Conservation (phyloP, 2,797 vertebrate species). For the Girardinus metallicus region DNA sequence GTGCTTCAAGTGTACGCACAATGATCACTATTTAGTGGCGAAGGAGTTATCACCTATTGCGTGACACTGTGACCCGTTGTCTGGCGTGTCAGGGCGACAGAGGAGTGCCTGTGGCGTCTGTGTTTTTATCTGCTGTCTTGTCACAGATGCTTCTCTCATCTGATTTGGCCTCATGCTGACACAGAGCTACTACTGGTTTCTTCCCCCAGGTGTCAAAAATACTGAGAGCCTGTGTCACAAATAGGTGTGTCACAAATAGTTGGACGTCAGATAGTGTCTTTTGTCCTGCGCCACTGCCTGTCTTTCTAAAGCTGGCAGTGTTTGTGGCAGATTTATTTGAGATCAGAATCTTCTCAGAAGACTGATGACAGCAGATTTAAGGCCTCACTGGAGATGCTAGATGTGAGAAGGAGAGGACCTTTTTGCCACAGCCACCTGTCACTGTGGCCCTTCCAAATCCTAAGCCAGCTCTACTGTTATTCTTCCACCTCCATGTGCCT, state of each 20-base stretch:
- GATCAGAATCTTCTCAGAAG: not conserved
- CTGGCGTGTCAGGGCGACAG: slow-evolving; percentile 49
- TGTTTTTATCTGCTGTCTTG: slow-evolving; percentile 65
- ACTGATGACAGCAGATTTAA: not conserved
- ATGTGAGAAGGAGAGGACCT: not conserved
- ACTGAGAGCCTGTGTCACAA: slow-evolving; percentile 26
- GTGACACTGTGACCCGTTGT: slow-evolving; percentile 60
- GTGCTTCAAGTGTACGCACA: slow-evolving; percentile 1
- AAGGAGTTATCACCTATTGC: slow-evolving; percentile 52
- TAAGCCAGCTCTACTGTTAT: not conserved
- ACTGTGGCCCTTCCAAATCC: slow-evolving; percentile 2
- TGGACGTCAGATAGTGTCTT: slow-evolving; percentile 16
- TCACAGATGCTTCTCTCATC: slow-evolving; percentile 45
- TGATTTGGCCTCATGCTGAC: slow-evolving; percentile 35
- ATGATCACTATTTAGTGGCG: slow-evolving; percentile 24
- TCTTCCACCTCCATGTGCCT: slow-evolving; percentile 8
- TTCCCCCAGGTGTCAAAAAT: slow-evolving; percentile 41
- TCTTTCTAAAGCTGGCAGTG: not conserved
- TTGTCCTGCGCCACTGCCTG: not conserved
- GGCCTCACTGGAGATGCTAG: not conserved
- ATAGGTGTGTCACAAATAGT: slow-evolving; percentile 44
- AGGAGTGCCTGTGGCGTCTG: slow-evolving; percentile 27
- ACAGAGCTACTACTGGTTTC: slow-evolving; percentile 7
- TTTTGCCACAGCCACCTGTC: not conserved
- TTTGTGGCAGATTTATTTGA: not conserved